Conservation (phyloP, 2,797 vertebrate genomes). For the Hypotaenidia okinawae region DNA sequence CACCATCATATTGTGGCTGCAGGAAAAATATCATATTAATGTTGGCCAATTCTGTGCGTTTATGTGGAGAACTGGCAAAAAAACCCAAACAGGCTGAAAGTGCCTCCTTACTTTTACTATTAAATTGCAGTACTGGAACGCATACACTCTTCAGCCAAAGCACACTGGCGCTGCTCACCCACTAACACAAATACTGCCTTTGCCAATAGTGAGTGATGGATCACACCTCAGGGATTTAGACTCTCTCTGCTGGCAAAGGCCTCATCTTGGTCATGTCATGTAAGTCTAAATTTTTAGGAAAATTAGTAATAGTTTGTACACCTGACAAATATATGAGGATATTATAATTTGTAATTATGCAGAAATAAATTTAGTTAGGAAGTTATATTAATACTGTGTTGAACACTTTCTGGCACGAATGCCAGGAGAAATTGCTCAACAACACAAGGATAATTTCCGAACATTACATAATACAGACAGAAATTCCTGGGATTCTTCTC, state of each 20-base stretch:
- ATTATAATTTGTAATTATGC: not conserved
- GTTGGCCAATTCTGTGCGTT: not conserved
- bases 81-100: not conserved
- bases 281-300: not conserved
- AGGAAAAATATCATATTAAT: not conserved
- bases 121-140: not conserved
- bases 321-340: not conserved
- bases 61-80: not conserved
- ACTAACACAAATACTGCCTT: not conserved
- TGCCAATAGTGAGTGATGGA: not conserved
- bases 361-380: not conserved
- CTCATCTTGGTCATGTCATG: not conserved
- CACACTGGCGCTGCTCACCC: not conserved
- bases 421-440: not conserved
- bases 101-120: not conserved
- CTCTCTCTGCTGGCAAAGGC: not conserved
- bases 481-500: not conserved
- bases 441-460: not conserved
- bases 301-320: not conserved
- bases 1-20: fast-evolving
- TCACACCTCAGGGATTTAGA: not conserved
- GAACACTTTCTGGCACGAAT: not conserved
- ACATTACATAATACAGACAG: not conserved
- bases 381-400: not conserved
- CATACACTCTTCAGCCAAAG: not conserved